Conservation (phyloP, 2,113 vertebrate genomes). For the Strix aluco region DNA sequence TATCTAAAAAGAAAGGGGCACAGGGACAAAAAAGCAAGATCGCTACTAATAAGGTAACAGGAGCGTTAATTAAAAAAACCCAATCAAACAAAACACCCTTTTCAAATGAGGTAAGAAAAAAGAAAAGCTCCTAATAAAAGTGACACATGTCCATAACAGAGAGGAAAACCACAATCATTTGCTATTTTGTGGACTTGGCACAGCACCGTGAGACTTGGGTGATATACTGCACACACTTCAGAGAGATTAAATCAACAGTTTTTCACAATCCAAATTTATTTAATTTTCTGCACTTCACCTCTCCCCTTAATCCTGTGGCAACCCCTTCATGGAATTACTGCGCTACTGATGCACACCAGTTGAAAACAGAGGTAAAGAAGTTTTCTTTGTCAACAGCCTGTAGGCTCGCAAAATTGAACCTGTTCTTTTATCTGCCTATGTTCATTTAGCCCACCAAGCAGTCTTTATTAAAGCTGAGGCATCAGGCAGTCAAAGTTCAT, state of each 20-base stretch:
- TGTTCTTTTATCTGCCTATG: slow-evolving; percentile 86
- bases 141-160: background rate
- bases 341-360: slow-evolving; percentile 20
- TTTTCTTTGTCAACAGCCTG: slow-evolving; percentile 81
- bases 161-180: background rate
- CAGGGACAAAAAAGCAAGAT: background rate
- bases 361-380: slow-evolving; percentile 77
- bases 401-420: slow-evolving; percentile 85
- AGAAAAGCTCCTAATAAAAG: background rate
- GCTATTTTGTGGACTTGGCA: background rate
- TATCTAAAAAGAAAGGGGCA: background rate
- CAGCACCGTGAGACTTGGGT: background rate
- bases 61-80: background rate
- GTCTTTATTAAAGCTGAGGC: slow-evolving; percentile 86
- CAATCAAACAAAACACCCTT: background rate
- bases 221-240: background rate
- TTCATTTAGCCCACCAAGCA: slow-evolving; percentile 88
- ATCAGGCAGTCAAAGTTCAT: slow-evolving; percentile 88
- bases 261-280: background rate
- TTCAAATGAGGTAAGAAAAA: background rate
- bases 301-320: background rate
- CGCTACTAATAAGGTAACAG: background rate
- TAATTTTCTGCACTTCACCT: background rate
- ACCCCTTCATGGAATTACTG: slow-evolving; percentile 6
- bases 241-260: background rate